phyloP scores from a whole-genome alignment of 2,888 invertebrate species.

The Andrena dorsata region DNA sequence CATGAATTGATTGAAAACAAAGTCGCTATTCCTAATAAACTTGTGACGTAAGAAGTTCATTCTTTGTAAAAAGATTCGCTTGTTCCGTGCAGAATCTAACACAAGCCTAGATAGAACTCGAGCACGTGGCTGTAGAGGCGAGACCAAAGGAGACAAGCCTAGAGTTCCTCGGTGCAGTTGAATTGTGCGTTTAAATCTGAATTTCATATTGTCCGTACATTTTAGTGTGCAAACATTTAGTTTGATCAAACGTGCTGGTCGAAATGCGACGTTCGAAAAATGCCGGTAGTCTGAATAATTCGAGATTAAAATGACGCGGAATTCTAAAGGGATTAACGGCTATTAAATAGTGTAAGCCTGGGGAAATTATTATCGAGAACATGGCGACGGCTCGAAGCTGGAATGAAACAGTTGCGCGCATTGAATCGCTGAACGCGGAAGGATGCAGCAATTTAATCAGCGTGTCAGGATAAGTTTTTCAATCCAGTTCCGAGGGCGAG shows the following conservation, averaged over 20 bases:
- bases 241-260: constrained; percentile 26
- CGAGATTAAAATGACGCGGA: constrained; percentile 34
- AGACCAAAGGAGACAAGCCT: constrained; percentile 19
- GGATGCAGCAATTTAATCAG: neutral
- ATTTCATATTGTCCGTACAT: constrained; percentile 31
- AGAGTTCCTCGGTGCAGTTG: constrained; percentile 4
- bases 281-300: constrained; percentile 47
- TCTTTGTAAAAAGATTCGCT: neutral
- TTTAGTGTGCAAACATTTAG: constrained; percentile 39
- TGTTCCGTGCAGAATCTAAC: no score
- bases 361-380: constrained; percentile 25
- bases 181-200: constrained; percentile 33
- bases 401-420: constrained; percentile 14
- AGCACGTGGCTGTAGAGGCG: neutral
- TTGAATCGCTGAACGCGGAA: neutral
- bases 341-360: constrained; percentile 37
- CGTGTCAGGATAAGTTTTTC: neutral
- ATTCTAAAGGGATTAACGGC: constrained; percentile 46
- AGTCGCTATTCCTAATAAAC: no score
- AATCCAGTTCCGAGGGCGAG: neutral
- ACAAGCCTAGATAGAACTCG: neutral
- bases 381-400: neutral
- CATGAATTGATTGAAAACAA: no score
- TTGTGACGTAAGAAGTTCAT: no score
- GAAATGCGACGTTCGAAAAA: constrained; percentile 5